phyloP scores from a whole-genome alignment of 2,888 invertebrate species.

The Ormia ochracea region DNA sequence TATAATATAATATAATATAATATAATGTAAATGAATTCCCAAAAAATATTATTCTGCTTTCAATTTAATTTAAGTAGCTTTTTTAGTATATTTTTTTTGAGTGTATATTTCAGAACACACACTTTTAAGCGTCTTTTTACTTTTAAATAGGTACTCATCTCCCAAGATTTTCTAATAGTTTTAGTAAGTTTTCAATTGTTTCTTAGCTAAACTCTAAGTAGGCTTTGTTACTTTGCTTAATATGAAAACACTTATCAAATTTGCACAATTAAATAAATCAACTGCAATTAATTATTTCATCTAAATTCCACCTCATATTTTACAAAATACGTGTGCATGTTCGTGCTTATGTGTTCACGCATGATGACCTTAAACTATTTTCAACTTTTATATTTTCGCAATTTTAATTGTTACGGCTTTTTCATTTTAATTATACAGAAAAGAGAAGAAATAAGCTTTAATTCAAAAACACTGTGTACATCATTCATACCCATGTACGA shows the following conservation, averaged over 20 bases:
- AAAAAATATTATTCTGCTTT: too few species aligned
- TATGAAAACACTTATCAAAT: not conserved
- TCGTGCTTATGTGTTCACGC: too few species aligned
- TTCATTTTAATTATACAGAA: conserved; percentile 41
- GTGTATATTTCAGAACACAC: too few species aligned
- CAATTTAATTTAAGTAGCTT: too few species aligned
- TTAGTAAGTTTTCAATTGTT: not conserved
- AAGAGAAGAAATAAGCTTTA: not conserved
- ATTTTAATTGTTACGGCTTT: conserved; percentile 21
- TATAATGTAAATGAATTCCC: too few species aligned
- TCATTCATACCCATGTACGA: conserved; percentile 1
- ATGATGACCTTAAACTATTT: conserved; percentile 15
- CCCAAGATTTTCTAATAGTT: not conserved
- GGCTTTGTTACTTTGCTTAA: not conserved
- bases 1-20: too few species aligned
- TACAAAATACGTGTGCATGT: too few species aligned
- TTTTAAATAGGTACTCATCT: not conserved
- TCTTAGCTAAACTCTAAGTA: not conserved
- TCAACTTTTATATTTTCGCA: not conserved
- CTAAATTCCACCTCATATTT: too few species aligned
- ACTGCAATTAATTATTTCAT: too few species aligned
- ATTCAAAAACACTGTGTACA: conserved; percentile 38
- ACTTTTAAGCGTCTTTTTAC: too few species aligned
- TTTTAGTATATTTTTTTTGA: too few species aligned
- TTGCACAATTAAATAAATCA: conserved; percentile 7